Percentiles rank a stretch among this genome's conserved stretches.
Conservation (phyloP, 2,888 invertebrate genomes). For the Unio pictorum region DNA sequence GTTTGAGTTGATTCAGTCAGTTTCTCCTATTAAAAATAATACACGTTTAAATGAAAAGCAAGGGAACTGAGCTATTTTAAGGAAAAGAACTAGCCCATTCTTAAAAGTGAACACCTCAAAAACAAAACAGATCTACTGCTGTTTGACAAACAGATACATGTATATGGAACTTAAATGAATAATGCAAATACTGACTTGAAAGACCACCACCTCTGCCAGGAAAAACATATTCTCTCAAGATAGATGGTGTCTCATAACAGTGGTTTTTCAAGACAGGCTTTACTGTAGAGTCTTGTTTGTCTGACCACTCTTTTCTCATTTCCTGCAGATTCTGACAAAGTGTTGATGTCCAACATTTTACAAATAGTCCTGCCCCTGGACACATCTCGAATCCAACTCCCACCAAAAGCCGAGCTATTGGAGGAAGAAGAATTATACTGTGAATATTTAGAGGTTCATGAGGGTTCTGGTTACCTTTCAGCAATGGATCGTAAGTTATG, state of each 20-base stretch:
- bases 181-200: no score
- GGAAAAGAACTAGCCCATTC: no score
- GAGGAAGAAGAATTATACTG: slow-evolving; percentile 65
- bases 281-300: not conserved
- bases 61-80: no score
- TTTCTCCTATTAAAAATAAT: no score
- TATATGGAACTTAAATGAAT: not conserved
- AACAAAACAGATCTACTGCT: no score
- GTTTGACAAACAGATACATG: not conserved
- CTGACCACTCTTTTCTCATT: no score
- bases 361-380: slow-evolving; percentile 67
- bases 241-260: no score
- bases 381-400: slow-evolving; percentile 57
- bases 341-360: slow-evolving; percentile 68
- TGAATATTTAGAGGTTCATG: slow-evolving; percentile 66
- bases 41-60: no score
- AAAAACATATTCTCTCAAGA: not conserved
- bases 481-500: slow-evolving; percentile 57
- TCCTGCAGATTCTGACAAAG: slow-evolving; percentile 46
- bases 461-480: slow-evolving; percentile 61
- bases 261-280: not conserved
- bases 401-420: slow-evolving; percentile 51
- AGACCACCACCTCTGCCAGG: not conserved
- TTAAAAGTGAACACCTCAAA: no score
- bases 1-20: no score